Base-by-base conservation (phyloP, 2,113 vertebrate genomes). In the Cyphomyrus discorhynchus region DNA sequence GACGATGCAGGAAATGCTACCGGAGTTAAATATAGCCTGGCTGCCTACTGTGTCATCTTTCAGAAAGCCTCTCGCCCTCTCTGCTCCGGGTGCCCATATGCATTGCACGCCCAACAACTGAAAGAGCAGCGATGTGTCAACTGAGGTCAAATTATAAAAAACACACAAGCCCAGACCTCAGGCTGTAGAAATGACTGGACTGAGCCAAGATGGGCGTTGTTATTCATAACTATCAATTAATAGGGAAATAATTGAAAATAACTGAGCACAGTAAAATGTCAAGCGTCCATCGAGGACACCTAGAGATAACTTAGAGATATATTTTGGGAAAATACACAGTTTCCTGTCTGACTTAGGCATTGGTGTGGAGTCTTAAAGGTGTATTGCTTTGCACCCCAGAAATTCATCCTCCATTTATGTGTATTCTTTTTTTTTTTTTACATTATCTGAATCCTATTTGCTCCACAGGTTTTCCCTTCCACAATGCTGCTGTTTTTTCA, bases 1-100 rank as follows among this genome's bases (percentile, higher is more conserved):
- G 50, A 58, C 52, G 11, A 19, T 66, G 89, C 53, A 66, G 86
- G 84, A 89, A 70, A 89, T 42, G 49, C 86, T 45, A 42, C 31
- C 47, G 21, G 47, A 46, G 90, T 91, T 95, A 95, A 94, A 94
- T 94, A 93, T 94, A 95, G 94, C 87, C 10, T 10, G 11, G 42
- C 70, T 6, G 84, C 91, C 86, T 74, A 85, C 88, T n/a, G 58
- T 90, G 19, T 24, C 86, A 89, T 87, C 91, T 93, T 91, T 90
- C 52, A 88, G 90, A 91, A 90, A 88, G 90, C 92, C 83, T 86
- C 90, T 82, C 85, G 5, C 84, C 21, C 66, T n/a, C 39, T 15
- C 84, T 83, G 39, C 47, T 66, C 53, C n/a, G 53, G 13, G 39
- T 49, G 88, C 45, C n/a, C 8, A 50, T 8, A 52, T 47, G 49